phyloP scores from a whole-genome alignment of 2,888 invertebrate genomes.

The Xylocampa areola region DNA sequence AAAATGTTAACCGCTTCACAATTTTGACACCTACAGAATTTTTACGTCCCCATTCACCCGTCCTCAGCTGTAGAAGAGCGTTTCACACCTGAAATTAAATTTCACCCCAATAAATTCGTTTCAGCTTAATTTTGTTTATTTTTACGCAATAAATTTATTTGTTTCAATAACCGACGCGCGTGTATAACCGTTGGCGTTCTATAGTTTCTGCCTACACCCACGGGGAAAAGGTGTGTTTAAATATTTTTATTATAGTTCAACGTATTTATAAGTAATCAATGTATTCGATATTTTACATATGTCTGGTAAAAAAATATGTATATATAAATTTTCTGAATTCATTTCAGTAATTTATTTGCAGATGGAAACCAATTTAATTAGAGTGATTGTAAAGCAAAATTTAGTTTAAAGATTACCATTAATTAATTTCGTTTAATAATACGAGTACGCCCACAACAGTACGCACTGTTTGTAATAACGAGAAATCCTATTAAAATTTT shows the following conservation, averaged over 20 bases:
- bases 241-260: too few relatives aligned
- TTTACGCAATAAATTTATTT: background rate
- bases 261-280: too few relatives aligned
- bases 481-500: conserved; percentile 49
- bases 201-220: too few relatives aligned
- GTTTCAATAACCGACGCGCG: too few relatives aligned
- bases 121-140: too few relatives aligned
- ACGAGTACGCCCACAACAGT: conserved; percentile 30
- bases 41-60: background rate
- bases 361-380: background rate
- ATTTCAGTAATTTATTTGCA: background rate
- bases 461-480: conserved; percentile 41
- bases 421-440: conserved; percentile 17
- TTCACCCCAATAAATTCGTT: too few relatives aligned
- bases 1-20: conserved; percentile 30
- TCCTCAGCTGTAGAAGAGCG: background rate
- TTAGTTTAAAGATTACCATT: background rate
- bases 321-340: background rate
- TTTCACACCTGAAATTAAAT: background rate
- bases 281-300: too few relatives aligned
- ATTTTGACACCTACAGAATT: conserved; percentile 15
- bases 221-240: too few relatives aligned
- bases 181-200: too few relatives aligned
- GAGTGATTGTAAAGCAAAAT: background rate
- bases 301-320: background rate